Percentiles rank a stretch among this genome's conserved stretches.
Conservation (phyloP, 2,888 invertebrate species). For the Priocnemis perturbator region DNA sequence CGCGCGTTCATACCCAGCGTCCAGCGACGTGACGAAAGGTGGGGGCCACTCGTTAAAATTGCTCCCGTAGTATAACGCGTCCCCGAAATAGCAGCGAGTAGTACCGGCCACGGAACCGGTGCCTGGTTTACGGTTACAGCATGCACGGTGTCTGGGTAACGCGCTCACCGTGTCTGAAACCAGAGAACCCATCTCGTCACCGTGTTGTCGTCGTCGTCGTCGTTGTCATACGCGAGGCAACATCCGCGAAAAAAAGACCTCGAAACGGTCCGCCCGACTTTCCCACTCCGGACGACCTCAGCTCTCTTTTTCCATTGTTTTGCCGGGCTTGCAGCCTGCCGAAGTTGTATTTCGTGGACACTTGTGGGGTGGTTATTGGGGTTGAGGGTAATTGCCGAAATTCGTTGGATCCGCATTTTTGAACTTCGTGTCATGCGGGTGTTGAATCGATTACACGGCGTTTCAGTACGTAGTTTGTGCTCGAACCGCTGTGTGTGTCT, state of each 20-base stretch:
- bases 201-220: slow-evolving; percentile 32
- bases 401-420: no score
- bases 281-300: background rate
- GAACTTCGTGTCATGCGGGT: no score
- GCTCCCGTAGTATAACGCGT: slow-evolving; percentile 29
- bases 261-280: slow-evolving; percentile 23
- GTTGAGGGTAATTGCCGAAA: no score
- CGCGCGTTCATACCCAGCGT: no score
- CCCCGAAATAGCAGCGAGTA: slow-evolving; percentile 51
- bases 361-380: no score
- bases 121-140: slow-evolving; percentile 61
- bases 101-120: slow-evolving; percentile 38
- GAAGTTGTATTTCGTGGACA: no score
- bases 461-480: no score
- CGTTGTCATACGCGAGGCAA: slow-evolving; percentile 48
- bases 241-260: slow-evolving; percentile 45
- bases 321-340: no score
- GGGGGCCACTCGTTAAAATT: slow-evolving; percentile 2
- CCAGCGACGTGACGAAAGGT: background rate
- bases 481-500: no score
- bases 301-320: no score
- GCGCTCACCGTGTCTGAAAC: slow-evolving; percentile 58
- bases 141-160: slow-evolving; percentile 59
- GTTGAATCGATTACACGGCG: no score
- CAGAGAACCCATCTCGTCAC: slow-evolving; percentile 58